A percentile compares a stretch with the other conserved stretches of the same genome.
Conservation (phyloP, 2,888 invertebrate species). For the Corbicula japonica region DNA sequence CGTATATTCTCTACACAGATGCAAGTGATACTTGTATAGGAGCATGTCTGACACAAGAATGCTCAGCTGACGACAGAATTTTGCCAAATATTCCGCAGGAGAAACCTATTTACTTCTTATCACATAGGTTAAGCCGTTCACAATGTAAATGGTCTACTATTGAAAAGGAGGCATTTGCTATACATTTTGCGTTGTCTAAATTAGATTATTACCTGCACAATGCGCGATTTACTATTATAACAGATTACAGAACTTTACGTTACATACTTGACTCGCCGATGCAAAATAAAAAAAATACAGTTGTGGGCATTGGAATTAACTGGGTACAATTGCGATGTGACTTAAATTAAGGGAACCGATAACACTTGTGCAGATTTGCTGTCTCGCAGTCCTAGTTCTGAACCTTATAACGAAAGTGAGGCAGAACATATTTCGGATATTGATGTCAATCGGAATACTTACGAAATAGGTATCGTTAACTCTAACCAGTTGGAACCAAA, state of each 20-base stretch:
- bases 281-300: slow-evolving; percentile 46
- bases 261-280: slow-evolving; percentile 46
- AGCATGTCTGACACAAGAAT: slow-evolving; percentile 22
- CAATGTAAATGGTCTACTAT: slow-evolving; percentile 29
- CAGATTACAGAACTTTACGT: slow-evolving; percentile 52
- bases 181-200: slow-evolving; percentile 28
- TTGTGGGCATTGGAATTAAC: slow-evolving; percentile 56
- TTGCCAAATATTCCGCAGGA: slow-evolving; percentile 11
- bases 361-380: slow-evolving; percentile 46
- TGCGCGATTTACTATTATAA: slow-evolving; percentile 25
- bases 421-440: neutral
- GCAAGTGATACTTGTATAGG: slow-evolving; percentile 34
- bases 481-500: slow-evolving; percentile 37
- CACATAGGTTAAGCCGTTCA: slow-evolving; percentile 31
- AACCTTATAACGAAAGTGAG: neutral
- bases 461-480: slow-evolving; percentile 29
- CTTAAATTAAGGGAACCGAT: slow-evolving; percentile 45
- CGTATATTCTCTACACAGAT: slow-evolving; percentile 45
- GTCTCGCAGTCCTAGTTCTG: slow-evolving; percentile 17
- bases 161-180: slow-evolving; percentile 40
- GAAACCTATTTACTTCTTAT: slow-evolving; percentile 34
- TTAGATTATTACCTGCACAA: slow-evolving; percentile 43
- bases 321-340: slow-evolving; percentile 45
- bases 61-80: slow-evolving; percentile 2
- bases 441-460: slow-evolving; percentile 36